Evolutionary conservation across 1,140 invertebrate genomes (phyloP).

Genomic region (Diabrotica undecimpunctata): DNA sequence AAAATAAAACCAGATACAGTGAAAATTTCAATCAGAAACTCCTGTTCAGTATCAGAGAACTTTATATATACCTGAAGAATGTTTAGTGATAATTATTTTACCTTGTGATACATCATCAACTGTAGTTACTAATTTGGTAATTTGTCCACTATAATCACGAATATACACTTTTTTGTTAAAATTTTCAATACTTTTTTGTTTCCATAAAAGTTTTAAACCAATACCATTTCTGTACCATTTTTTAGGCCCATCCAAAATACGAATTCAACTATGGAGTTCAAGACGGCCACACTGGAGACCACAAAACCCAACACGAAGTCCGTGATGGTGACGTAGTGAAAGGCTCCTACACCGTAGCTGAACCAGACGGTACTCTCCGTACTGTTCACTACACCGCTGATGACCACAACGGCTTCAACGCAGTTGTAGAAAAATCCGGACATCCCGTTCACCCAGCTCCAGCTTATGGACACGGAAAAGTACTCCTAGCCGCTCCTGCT

Average conservation of each 20-base stretch:
- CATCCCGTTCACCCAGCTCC: constrained; percentile 42
- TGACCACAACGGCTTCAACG: constrained; percentile 28
- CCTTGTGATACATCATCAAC: too few species aligned
- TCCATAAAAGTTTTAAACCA: too few species aligned
- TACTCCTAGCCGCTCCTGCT: constrained; percentile 1
- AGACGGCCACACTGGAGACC: constrained; percentile 67
- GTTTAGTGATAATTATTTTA: too few species aligned
- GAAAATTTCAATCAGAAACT: too few species aligned
- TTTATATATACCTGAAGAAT: too few species aligned
- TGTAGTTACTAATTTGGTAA: too few species aligned
- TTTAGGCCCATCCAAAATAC: constrained; percentile 60
- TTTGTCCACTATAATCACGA: too few species aligned
- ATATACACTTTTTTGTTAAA: too few species aligned
- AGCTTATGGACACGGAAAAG: constrained; percentile 1
- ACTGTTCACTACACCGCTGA: constrained; percentile 61
- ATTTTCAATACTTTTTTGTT: too few species aligned
- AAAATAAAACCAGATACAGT: too few species aligned
- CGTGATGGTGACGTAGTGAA: constrained; percentile 51
- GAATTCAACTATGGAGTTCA: constrained; percentile 68
- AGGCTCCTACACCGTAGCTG: constrained; percentile 40
- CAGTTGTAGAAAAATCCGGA: constrained; percentile 22
- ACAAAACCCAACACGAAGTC: constrained; percentile 56
- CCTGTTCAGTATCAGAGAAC: too few species aligned
- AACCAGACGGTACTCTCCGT: constrained; percentile 53
- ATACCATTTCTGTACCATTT: not conserved